Base-by-base conservation (phyloP, 2,113 vertebrate genomes). In the Phrynosoma platyrhinos region DNA sequence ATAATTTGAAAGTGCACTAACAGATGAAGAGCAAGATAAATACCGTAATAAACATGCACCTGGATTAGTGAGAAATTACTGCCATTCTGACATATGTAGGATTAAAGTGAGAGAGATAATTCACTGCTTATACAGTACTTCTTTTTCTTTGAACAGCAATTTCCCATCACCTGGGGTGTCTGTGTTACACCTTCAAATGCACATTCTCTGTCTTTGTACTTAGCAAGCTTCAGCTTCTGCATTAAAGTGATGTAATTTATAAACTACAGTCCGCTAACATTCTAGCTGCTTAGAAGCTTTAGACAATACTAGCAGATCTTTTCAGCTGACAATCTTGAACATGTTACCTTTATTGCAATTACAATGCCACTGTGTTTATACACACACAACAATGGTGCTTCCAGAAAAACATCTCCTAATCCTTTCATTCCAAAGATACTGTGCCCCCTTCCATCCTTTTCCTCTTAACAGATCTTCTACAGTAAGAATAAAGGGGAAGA, bases 51-150 rank as follows among this genome's bases (percentile, higher is more conserved):
- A 84, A 84, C 58, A 84, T 23, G 21, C 58, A 84, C 32, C 71
- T 84, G 83, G n/a, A 62, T 74, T 58, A 84, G 52, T 55, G 83
- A 58, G 52, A 84, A 84, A 74, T 84, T 55, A 84, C 53, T 74
- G 52, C 69, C n/a, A 12, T 72, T 16, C 10, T n/a, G 42, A 62
- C 40, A 85, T 27, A 3, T 86, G 21, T 78, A 78, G 84, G 27
- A 78, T 40, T 78, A 40, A 68, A 78, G 21, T 42, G 27, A 68
- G 66, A 52, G 25, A 85, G 27, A 47, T 69, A 74, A 85, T 76
- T 68, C 14, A 66, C 66, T 75, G 47, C 21, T 66, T 64, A 68
- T n/a, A 30, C 21, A 9, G n/a, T 66, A 64, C 62, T 78, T 23
- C n/a, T 85, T 64, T 74, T 52, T 25, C 53, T 47, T 85, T 68